Evolutionary conservation across 1,140 invertebrate species (phyloP).

Genomic region (Caenorhabditis tropicalis): DNA sequence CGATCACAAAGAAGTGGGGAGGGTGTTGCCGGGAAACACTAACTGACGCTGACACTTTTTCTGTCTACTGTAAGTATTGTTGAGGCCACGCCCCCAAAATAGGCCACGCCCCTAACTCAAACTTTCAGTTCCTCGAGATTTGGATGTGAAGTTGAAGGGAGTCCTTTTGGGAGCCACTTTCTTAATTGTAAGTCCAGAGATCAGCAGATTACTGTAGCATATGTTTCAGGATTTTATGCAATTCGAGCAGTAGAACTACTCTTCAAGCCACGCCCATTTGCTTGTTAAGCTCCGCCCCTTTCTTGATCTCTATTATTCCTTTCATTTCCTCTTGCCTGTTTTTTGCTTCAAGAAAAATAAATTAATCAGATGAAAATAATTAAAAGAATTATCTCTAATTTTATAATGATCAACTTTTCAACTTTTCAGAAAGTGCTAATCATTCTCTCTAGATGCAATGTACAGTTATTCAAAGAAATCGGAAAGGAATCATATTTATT

Average conservation of each 20-base stretch:
- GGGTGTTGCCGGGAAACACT: conserved; percentile 39
- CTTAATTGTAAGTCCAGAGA: conserved; percentile 52
- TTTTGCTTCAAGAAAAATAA: no score
- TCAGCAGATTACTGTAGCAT: neutral
- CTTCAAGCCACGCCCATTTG: no score
- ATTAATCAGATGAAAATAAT: no score
- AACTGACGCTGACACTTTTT: conserved; percentile 52
- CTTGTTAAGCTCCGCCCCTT: no score
- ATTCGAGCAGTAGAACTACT: neutral
- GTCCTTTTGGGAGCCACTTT: conserved; percentile 50
- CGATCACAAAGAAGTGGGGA: conserved; percentile 50
- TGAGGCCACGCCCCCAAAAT: neutral
- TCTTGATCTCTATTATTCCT: no score
- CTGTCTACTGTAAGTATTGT: conserved; percentile 31
- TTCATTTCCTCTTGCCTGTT: no score
- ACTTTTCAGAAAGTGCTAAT: no score
- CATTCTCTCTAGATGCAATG: no score
- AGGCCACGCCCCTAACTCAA: neutral
- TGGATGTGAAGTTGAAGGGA: conserved; percentile 48
- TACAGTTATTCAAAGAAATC: no score
- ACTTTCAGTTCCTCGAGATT: conserved; percentile 47
- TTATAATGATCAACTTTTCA: no score
- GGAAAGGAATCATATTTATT: no score
- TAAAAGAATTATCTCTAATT: no score
- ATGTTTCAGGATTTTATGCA: conserved; percentile 28